Conservation (phyloP, 2,113 vertebrate species). For the Thomomys bottae region DNA sequence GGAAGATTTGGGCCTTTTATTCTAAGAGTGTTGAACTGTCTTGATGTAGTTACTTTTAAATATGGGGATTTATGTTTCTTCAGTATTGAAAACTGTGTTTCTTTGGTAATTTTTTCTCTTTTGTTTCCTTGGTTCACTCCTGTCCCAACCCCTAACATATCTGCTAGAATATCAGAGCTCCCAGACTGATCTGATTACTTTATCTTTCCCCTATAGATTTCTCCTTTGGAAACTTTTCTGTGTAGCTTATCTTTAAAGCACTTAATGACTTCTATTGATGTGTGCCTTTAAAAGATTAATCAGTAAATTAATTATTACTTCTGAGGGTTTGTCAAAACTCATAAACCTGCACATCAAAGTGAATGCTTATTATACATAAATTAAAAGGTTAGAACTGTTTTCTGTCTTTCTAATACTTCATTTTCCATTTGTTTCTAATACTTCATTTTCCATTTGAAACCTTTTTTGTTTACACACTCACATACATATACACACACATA, state of each 20-base stretch:
- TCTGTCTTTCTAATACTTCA: background rate
- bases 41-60: background rate
- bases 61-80: background rate
- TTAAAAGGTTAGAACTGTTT: background rate
- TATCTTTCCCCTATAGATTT: background rate
- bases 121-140: background rate
- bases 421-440: background rate
- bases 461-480: background rate
- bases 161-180: conserved; percentile 16
- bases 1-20: background rate
- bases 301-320: too few relatives aligned
- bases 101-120: background rate
- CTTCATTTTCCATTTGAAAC: background rate
- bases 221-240: background rate
- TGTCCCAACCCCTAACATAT: background rate
- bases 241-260: background rate
- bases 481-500: background rate
- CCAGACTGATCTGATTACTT: background rate
- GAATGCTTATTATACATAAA: background rate
- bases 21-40: background rate
- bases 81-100: background rate
- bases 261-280: background rate
- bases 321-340: background rate
- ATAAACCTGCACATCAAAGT: background rate
- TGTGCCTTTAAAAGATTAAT: background rate